Conservation (phyloP, 92 coral and sea anemone species). For the Ricordea florida region DNA sequence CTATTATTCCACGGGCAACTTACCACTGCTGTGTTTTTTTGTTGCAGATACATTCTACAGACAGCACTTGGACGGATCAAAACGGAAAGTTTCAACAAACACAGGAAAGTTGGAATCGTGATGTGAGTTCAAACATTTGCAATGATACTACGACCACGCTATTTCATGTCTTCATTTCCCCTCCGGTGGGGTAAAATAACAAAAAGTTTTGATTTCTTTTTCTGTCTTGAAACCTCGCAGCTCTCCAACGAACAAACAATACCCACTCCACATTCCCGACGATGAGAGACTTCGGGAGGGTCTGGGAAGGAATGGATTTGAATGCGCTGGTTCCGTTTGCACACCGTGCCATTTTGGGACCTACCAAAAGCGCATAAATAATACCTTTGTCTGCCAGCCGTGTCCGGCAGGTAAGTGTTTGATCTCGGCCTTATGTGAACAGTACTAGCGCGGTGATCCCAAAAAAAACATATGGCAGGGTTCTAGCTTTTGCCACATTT, state of each 20-base stretch:
- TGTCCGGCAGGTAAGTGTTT: conserved; percentile 70
- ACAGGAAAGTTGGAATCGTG: conserved; percentile 43
- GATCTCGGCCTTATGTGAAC: background rate
- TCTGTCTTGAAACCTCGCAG: too few relatives aligned
- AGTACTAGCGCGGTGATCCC: too few relatives aligned
- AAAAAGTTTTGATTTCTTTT: too few relatives aligned
- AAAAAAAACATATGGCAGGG: too few relatives aligned
- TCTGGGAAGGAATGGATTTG: conserved; percentile 67
- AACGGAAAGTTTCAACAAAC: conserved; percentile 40
- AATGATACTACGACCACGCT: too few relatives aligned
- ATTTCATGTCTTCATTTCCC: too few relatives aligned
- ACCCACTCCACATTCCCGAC: conserved; percentile 39
- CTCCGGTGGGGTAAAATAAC: background rate
- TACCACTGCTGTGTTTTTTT: background rate
- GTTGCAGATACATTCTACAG: conserved; percentile 58
- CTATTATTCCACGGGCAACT: too few relatives aligned
- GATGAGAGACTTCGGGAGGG: conserved; percentile 64
- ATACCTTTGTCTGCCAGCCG: conserved; percentile 47
- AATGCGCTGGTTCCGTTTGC: conserved; percentile 39
- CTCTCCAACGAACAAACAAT: conserved; percentile 45
- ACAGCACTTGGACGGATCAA: conserved; percentile 63
- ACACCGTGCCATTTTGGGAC: conserved; percentile 72
- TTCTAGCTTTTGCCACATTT: too few relatives aligned
- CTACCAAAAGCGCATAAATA: conserved; percentile 48
- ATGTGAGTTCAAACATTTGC: conserved; percentile 47